A percentile compares a stretch with the other conserved stretches of the same genome.
Evolutionary conservation across 1,140 invertebrate genomes (phyloP).

Genomic region (honey bee (Apis mellifera)): Amel_HAv3.1 CM009942.2:10211001-10211500

Average conservation of each 20-base stretch:
- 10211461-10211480: not conserved
- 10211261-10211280: not conserved
- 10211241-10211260: not conserved
- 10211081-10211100: not conserved
- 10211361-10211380: constrained; percentile 33
- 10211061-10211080: constrained; percentile 3
- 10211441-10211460: not conserved
- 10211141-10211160: constrained; percentile 45
- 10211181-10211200: constrained; percentile 30
- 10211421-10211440: no score
- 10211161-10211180: constrained; percentile 8
- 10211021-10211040: not conserved
- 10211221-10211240: not conserved
- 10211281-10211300: not conserved
- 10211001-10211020: not conserved
- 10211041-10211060: constrained; percentile 33
- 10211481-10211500: not conserved
- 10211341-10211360: constrained; percentile 8
- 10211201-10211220: not conserved
- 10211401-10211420: no score
- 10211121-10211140: constrained; percentile 25
- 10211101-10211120: not conserved
- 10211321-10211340: constrained; percentile 22
- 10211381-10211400: not conserved
- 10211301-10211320: constrained; percentile 5